These are phyloP conservation scores for Dendroctonus valens DNA, from an alignment of 1,140 invertebrate genomes.

Conservation along the genomic window DNA sequence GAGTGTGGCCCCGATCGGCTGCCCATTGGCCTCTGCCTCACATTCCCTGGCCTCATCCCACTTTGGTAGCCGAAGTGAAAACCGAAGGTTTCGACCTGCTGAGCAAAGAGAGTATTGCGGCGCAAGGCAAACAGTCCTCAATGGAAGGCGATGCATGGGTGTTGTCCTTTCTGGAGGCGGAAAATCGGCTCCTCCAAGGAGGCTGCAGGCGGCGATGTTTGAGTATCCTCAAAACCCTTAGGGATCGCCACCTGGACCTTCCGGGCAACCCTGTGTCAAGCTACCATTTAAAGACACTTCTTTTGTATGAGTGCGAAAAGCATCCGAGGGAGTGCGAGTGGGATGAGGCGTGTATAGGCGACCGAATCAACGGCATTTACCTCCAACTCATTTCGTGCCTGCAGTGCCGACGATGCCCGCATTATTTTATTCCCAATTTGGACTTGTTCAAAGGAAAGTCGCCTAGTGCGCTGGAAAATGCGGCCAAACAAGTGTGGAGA, in stretches of 20 bases:
- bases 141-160: constrained; percentile 97
- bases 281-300: constrained; percentile 86
- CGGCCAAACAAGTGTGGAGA: constrained; percentile 89
- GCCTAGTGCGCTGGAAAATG: constrained; percentile 80
- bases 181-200: constrained; percentile 79
- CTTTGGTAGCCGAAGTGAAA: constrained; percentile 87
- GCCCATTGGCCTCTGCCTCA: constrained; percentile 90
- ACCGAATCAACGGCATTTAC: constrained; percentile 94
- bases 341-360: constrained; percentile 86
- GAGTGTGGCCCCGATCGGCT: constrained; percentile 91
- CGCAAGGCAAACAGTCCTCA: constrained; percentile 83
- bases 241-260: constrained; percentile 86
- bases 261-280: constrained; percentile 83
- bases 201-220: constrained; percentile 75
- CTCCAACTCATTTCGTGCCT: constrained; percentile 92
- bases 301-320: constrained; percentile 94
- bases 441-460: constrained; percentile 90
- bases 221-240: constrained; percentile 83
- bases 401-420: constrained; percentile 89
- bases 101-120: constrained; percentile 77
- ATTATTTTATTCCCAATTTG: constrained; percentile 86
- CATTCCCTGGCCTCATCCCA: constrained; percentile 87
- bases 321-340: constrained; percentile 89
- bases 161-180: constrained; percentile 84
- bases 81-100: constrained; percentile 91